Conservation (phyloP, 2,888 invertebrate genomes). For the Xanthia togata region DNA sequence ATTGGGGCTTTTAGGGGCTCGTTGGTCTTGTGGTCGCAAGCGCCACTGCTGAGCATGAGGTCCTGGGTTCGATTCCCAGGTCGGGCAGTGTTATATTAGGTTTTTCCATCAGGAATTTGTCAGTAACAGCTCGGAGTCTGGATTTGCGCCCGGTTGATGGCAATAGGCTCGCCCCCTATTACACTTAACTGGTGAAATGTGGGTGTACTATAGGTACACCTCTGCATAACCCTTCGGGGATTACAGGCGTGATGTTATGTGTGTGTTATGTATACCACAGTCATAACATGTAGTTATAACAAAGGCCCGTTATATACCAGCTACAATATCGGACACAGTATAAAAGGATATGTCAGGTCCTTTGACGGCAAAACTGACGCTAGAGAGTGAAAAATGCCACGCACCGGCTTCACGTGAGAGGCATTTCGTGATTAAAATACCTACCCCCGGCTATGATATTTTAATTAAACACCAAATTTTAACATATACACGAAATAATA, state of each 20-base stretch:
- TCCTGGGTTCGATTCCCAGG: too few relatives aligned
- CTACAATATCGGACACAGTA: constrained; percentile 61
- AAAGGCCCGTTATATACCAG: constrained; percentile 51
- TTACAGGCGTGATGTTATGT: too few relatives aligned
- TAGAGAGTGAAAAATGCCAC: constrained; percentile 79
- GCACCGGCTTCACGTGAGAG: constrained; percentile 71
- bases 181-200: too few relatives aligned
- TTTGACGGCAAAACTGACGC: constrained; percentile 75
- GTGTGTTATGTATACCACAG: neutral
- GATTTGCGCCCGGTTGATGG: too few relatives aligned
- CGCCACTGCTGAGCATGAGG: too few relatives aligned
- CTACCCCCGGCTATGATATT: constrained; percentile 74
- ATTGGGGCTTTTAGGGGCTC: neutral
- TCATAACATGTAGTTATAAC: constrained; percentile 31
- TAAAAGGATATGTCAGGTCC: constrained; percentile 69
- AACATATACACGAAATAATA: constrained; percentile 46
- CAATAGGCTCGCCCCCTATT: too few relatives aligned
- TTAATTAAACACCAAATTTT: constrained; percentile 69
- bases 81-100: too few relatives aligned
- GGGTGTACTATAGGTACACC: too few relatives aligned
- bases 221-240: too few relatives aligned
- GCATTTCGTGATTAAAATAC: constrained; percentile 85
- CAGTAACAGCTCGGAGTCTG: too few relatives aligned
- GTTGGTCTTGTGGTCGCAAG: too few relatives aligned
- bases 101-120: too few relatives aligned